A percentile compares a stretch with the other conserved stretches of the same genome.
Conservation (phyloP, 2,797 vertebrate species). For the Lemur catta region DNA sequence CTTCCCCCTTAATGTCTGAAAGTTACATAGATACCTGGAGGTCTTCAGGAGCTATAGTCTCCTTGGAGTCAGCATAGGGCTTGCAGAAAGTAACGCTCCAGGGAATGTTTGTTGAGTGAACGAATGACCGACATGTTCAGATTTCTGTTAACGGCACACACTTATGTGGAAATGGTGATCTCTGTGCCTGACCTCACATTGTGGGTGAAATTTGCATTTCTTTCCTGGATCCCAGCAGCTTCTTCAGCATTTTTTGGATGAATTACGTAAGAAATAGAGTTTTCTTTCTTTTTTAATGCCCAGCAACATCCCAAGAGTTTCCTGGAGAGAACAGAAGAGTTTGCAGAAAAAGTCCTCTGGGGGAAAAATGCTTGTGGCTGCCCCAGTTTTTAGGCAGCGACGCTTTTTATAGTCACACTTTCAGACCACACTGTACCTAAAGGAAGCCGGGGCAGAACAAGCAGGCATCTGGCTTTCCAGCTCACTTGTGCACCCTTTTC, state of each 20-base stretch:
- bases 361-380: neutral
- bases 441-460: neutral
- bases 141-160: rapidly evolving
- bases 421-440: constrained; percentile 45
- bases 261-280: constrained; percentile 37
- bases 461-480: neutral
- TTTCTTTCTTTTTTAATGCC: constrained; percentile 47
- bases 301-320: constrained; percentile 62
- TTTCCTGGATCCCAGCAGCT: neutral
- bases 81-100: neutral
- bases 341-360: constrained; percentile 42
- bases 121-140: neutral
- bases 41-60: neutral
- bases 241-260: neutral
- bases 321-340: constrained; percentile 69
- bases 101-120: neutral
- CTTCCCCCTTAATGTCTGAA: neutral
- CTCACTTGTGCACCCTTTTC: neutral
- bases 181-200: neutral
- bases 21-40: neutral
- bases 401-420: constrained; percentile 68
- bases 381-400: constrained; percentile 66
- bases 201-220: neutral
- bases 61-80: neutral
- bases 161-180: neutral